These are phyloP conservation scores for Peromyscus nudipes DNA, from an alignment of 2,797 vertebrate species.

Conservation along the genomic window DNA sequence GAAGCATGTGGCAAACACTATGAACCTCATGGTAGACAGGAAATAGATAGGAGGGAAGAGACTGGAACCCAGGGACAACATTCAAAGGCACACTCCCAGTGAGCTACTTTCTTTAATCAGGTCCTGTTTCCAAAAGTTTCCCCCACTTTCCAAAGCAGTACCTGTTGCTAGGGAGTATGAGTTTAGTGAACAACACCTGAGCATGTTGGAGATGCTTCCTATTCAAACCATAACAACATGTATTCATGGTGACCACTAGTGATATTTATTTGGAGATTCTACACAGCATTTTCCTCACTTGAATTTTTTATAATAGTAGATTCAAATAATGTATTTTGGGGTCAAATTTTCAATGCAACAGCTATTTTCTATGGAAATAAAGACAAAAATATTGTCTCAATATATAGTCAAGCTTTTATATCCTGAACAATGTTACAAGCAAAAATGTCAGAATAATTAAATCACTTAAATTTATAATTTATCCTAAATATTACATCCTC, in stretches of 20 bases:
- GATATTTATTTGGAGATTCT: neutral
- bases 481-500: neutral
- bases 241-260: neutral
- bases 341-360: neutral
- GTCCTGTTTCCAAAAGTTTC: neutral
- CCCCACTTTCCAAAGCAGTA: neutral
- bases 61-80: no score
- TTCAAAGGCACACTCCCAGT: neutral
- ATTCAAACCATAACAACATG: neutral
- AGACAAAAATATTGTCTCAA: neutral
- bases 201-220: neutral
- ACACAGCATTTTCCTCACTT: neutral
- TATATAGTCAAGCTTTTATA: neutral
- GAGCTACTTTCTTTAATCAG: neutral
- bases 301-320: slow-evolving; percentile 8
- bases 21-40: neutral
- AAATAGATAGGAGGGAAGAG: neutral
- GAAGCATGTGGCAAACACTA: neutral
- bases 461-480: neutral
- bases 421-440: neutral
- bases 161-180: neutral
- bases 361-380: slow-evolving; percentile 18
- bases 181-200: neutral
- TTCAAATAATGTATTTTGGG: neutral
- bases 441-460: slow-evolving; percentile 10